Evolutionary conservation across 2,888 invertebrate species (phyloP), one percentile per base, ranked within the genome.

Genomic region (Agonopterix arenella): DNA sequence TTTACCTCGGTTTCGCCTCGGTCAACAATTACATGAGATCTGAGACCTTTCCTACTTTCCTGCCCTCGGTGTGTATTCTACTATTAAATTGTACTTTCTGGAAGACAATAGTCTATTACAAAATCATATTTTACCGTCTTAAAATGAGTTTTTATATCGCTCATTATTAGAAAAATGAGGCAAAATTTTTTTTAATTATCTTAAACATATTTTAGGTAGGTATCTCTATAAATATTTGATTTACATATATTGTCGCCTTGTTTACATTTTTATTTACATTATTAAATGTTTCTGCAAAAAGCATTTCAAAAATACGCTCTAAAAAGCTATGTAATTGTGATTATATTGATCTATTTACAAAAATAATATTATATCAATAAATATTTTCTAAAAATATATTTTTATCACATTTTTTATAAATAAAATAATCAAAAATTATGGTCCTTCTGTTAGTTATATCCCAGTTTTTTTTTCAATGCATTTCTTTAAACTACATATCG

Each of bases 361-460:
- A 70, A 58, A 62, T 58, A 62, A 28, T 52, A 60, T 55, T 65
- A 62, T 61, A 62, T 55, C 62, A 62, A 76, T 75, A 78, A 76
- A 80, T 74, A 76, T 72, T 59, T 57, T 83, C 80, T 80, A 82
- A 83, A 83, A 84, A 84, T 44, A 48, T 83, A 84, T 80, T 28
- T 77, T 68, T 84, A 84, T 85, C 83, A 84, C 84, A 84, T 69
- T 68, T 70, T 57, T 7, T 66, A 64, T 64, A 64, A 71, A 62
- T 71, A 73, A 66, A 70, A 72, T 16, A 42, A 9, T 37, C 9
- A 49, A 41, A 50, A 70, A 73, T 69, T 71, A 67, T 80, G 78
- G 82, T 82, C 81, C 80, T 68, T 72, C 56, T 55, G 58, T 63
- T 64, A 56, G 49, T 54, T 50, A 51, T 64, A 69, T 67, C 65